These are phyloP conservation scores for Listrodromus nycthemerus DNA, from an alignment of 2,888 invertebrate species.

Conservation along the genomic window DNA sequence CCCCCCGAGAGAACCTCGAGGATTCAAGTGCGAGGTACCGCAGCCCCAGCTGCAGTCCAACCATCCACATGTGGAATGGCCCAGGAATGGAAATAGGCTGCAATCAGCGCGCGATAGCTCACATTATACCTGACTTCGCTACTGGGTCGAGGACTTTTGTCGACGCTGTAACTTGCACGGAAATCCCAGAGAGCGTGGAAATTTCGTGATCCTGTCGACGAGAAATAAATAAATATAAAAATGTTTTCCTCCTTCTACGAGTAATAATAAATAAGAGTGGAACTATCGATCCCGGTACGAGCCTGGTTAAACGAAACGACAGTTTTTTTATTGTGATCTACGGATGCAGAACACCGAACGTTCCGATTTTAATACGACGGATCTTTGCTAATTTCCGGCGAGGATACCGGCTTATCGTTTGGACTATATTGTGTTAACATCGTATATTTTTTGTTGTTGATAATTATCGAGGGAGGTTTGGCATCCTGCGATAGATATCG, in stretches of 20 bases:
- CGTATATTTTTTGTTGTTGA: too few species aligned
- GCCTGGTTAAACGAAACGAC: too few species aligned
- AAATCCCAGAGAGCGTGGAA: slow-evolving; percentile 42
- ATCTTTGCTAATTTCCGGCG: slow-evolving; percentile 1
- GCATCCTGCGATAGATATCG: too few species aligned
- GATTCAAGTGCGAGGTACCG: slow-evolving; percentile 57
- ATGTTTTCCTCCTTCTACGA: too few species aligned
- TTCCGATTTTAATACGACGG: background rate
- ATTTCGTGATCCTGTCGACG: slow-evolving; percentile 30
- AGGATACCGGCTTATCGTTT: slow-evolving; percentile 3
- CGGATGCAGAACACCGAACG: background rate
- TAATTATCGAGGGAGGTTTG: too few species aligned
- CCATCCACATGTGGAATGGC: slow-evolving; percentile 40
- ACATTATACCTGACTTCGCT: slow-evolving; percentile 68
- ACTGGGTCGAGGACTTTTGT: slow-evolving; percentile 69
- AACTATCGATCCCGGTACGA: too few species aligned
- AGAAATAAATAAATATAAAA: background rate
- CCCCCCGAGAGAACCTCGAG: slow-evolving; percentile 42
- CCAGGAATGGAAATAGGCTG: slow-evolving; percentile 33
- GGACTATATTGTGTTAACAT: background rate
- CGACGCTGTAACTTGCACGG: slow-evolving; percentile 55
- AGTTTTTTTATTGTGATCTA: background rate
- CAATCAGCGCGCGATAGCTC: slow-evolving; percentile 47
- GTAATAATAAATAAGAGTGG: too few species aligned
- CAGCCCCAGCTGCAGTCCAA: slow-evolving; percentile 61